phyloP scores from a whole-genome alignment of 2,797 vertebrate genomes.

The Chaetophractus vellerosus region DNA sequence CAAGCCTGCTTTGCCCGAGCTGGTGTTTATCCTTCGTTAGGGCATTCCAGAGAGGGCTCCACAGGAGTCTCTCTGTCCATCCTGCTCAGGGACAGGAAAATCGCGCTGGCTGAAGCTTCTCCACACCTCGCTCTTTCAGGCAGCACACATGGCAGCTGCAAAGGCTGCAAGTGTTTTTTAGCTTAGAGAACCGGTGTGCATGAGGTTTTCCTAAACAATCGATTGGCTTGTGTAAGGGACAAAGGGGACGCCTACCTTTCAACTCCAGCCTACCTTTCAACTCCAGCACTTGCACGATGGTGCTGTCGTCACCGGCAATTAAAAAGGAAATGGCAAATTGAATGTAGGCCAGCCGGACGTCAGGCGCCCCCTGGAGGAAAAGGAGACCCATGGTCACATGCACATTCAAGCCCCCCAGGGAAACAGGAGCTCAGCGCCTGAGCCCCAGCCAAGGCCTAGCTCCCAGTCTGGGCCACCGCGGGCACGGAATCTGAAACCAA shows the following conservation, averaged over 20 bases:
- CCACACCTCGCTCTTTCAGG: fast-evolving
- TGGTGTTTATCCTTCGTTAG: neutral
- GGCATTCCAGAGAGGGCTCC: fast-evolving
- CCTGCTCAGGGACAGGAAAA: neutral
- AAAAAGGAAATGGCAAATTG: slow-evolving; percentile 97
- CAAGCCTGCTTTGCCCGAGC: neutral
- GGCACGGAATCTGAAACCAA: neutral
- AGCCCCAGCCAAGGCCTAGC: neutral
- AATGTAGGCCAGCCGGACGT: slow-evolving; percentile 95
- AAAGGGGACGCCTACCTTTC: slow-evolving; percentile 92
- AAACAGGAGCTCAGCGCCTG: neutral
- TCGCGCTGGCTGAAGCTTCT: neutral
- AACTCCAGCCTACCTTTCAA: slow-evolving; percentile 96
- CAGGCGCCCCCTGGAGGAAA: slow-evolving; percentile 92
- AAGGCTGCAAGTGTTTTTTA: too few species aligned
- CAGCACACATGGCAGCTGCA: fast-evolving
- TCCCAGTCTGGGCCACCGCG: neutral
- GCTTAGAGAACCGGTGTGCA: neutral
- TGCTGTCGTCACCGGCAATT: slow-evolving; percentile 93
- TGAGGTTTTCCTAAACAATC: neutral
- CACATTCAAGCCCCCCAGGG: fast-evolving
- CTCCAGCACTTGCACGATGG: slow-evolving; percentile 94
- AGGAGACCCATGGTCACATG: slow-evolving; percentile 12
- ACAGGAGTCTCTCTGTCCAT: neutral
- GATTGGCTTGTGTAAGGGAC: neutral